Conservation (phyloP, 2,888 invertebrate genomes). For the Pasiphila rectangulata region DNA sequence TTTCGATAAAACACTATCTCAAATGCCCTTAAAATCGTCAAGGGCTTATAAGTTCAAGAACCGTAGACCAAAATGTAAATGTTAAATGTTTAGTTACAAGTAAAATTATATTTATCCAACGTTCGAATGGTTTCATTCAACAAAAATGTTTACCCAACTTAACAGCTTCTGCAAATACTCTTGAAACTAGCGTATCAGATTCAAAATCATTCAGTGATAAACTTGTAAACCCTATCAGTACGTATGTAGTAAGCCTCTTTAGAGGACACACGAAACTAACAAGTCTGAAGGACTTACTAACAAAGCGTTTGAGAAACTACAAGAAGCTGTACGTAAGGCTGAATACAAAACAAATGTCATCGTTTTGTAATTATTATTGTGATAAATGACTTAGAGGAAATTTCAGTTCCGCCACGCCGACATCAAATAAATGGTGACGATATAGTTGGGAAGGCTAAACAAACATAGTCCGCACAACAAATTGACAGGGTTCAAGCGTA, state of each 20-base stretch:
- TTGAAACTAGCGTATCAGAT: neutral
- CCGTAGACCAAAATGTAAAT: slow-evolving; percentile 19
- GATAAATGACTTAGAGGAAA: too few species aligned
- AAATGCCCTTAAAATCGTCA: neutral
- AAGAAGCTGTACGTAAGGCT: slow-evolving; percentile 6
- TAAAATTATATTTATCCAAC: slow-evolving; percentile 19
- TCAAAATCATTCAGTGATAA: slow-evolving; percentile 12
- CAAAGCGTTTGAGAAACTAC: slow-evolving; percentile 24
- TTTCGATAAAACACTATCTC: slow-evolving; percentile 5
- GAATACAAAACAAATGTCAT: slow-evolving; percentile 1
- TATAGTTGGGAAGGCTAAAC: slow-evolving; percentile 24
- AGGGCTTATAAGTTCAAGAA: slow-evolving; percentile 24
- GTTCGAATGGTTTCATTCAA: slow-evolving; percentile 12
- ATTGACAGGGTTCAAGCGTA: slow-evolving; percentile 32
- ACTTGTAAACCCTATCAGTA: slow-evolving; percentile 18
- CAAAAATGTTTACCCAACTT: slow-evolving; percentile 26
- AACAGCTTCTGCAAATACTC: slow-evolving; percentile 2
- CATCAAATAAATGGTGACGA: neutral
- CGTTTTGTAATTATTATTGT: too few species aligned
- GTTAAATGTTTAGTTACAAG: slow-evolving; percentile 13
- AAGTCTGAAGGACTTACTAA: slow-evolving; percentile 22
- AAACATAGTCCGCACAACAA: slow-evolving; percentile 27
- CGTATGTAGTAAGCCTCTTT: slow-evolving; percentile 14
- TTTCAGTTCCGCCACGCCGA: slow-evolving; percentile 7
- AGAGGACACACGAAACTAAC: slow-evolving; percentile 26